Base-by-base conservation (phyloP, 2,888 invertebrate species). In the Agrotis exclamationis region DNA sequence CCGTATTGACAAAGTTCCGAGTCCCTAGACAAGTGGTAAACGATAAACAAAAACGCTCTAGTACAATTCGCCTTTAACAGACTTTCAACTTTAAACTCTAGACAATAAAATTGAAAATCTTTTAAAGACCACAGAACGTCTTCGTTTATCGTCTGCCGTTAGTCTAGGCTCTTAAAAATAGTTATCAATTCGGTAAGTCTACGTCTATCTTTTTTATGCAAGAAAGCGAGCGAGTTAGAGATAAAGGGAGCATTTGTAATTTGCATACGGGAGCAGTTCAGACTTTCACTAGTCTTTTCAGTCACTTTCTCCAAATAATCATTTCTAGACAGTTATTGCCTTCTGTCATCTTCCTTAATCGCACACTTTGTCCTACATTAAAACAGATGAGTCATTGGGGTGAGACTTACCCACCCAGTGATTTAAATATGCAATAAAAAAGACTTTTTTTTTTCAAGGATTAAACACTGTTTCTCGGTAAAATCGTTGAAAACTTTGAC, bases 401-500 rank as follows among this genome's bases (percentile, higher is more conserved):
- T 20, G 18, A 5, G 48, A 39, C 4, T n/a, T 16, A 6, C 33
- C 28, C 14, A 6, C 33, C 28, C 14, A 9, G 44, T n/a, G 9
- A 47, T 24, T 14, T 18, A 53, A 60, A 74, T 54, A 45, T 66
- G 44, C 48, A 56, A 65, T 33, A 18, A 50, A 76, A 56, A 76
- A 45, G 33, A 9, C n/a, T n/a, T n/a, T 5, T 57, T 33, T 50
- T 67, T 56, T 66, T 39, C 18, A 33, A 50, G n/a, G 33, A 22
- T 22, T 48, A 63, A 64, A 57, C 50, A 45, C 20, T 51, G 14
- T 33, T 13, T 20, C n/a, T 76, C 22, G 56, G 24, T 57, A 76
- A n/a, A 39, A 39, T 72, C 33, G 18, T 65, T 57, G 57, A 51
- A 47, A 76, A 45, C 67, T 14, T 24, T 67, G 56, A 76, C 13